Evolutionary conservation across 2,797 vertebrate species (phyloP), one percentile per base, ranked within the genome.

Genomic region (Odontamblyopus rebecca): DNA sequence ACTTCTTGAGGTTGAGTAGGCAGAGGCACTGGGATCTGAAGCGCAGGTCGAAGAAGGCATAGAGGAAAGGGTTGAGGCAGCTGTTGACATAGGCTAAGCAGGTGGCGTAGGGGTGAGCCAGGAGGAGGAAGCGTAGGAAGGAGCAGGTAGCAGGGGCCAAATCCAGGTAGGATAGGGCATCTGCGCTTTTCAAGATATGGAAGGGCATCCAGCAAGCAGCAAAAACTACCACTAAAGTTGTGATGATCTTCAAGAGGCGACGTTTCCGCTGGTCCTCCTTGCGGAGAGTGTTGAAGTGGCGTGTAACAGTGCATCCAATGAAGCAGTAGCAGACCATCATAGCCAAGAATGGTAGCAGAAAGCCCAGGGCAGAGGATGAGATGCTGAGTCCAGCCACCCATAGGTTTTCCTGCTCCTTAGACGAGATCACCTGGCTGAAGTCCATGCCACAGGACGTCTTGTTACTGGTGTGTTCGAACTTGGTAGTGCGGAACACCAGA

Each of bases 31-130:
- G 94, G 66, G 94, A 91, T 62, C 94, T 93, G 87, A 96, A 98
- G 83, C 92, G 92, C 80, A 94, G 74, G 93, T 97, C 94, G 53
- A 97, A 93, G 93, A 96, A 95, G 85, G 93, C 96, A 7, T 96
- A 98, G 2, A 97, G 96, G 74, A 96, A 91, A 0, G 96, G 97
- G 88, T 97, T 97, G 79, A 97, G 91, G 90, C 96, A 97, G 90
- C 96, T 96, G 94, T 97, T 97, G 86, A 96, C 19, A 84, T 96
- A 97, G 67, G 95, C 96, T 84, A 96, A 91, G 88, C 96, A 96
- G 83, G 95, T 96, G 82, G 94, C 94, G 1, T 96, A 96, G 0
- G 96, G 96, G 77, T 96, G 95, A 15, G 92, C 93, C 73, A 93
- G 85, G 59, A 93, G 86, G 32, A 93, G 89, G 50, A 95, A 92